phyloP scores from a whole-genome alignment of 1,140 invertebrate genomes.

The Drosophila quadrilineata region DNA sequence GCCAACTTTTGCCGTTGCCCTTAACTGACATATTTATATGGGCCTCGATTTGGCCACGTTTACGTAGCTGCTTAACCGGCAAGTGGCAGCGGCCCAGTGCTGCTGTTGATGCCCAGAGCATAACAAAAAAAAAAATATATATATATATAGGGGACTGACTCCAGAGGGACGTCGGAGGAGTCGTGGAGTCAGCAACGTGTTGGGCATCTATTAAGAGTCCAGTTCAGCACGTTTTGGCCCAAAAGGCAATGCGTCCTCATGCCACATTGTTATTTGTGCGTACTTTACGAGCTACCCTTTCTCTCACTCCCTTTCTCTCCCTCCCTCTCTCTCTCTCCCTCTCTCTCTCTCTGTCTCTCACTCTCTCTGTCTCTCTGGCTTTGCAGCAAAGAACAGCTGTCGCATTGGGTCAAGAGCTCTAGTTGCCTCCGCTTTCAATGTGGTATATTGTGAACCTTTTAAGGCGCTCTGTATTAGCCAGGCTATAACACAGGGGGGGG shows the following conservation, averaged over 20 bases:
- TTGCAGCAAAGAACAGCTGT: constrained; percentile 17
- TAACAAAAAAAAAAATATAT: neutral
- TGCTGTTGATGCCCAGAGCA: constrained; percentile 34
- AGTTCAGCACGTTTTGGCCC: constrained; percentile 36
- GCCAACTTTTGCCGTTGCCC: no score
- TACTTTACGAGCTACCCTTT: constrained; percentile 37
- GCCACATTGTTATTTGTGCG: constrained; percentile 34
- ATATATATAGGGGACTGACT: neutral
- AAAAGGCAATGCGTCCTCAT: constrained; percentile 10
- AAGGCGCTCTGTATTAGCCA: constrained; percentile 26
- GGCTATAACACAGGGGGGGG: neutral
- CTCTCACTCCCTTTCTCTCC: constrained; percentile 1
- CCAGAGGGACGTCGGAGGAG: neutral
- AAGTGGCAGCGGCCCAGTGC: constrained; percentile 22
- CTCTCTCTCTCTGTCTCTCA: constrained; percentile 7
- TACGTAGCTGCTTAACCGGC: neutral
- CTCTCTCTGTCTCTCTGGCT: neutral
- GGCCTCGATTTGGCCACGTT: no score
- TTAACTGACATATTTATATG: no score
- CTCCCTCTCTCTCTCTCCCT: constrained; percentile 8
- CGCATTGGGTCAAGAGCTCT: constrained; percentile 16
- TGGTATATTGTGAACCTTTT: constrained; percentile 41
- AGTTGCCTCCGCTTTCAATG: no score
- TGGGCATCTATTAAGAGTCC: constrained; percentile 42
- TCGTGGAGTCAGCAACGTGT: constrained; percentile 16